A percentile compares a stretch with the other conserved stretches of the same genome.
phyloP scores from a whole-genome alignment of 2,888 invertebrate genomes.

The Ceriagrion tenellum region DNA sequence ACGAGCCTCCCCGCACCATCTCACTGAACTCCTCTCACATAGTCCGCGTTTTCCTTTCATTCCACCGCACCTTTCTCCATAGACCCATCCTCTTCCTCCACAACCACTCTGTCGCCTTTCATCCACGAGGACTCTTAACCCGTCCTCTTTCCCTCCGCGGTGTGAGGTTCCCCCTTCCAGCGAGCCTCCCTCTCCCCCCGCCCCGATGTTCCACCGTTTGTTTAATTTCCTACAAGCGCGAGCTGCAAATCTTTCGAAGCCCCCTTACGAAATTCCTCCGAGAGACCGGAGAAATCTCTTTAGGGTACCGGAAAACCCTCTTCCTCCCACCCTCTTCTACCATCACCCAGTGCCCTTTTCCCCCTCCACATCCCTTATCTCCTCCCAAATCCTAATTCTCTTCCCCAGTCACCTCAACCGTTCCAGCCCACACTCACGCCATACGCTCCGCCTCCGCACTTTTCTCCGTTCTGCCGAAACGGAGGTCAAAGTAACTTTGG shows the following conservation, averaged over 20 bases:
- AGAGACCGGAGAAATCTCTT: constrained; percentile 57
- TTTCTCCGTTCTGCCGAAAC: constrained; percentile 13
- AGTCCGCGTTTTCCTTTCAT: not conserved
- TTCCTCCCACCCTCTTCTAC: not conserved
- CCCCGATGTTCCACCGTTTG: constrained; percentile 3
- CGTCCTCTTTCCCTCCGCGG: not conserved
- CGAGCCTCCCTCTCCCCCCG: not conserved
- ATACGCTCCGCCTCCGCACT: not conserved
- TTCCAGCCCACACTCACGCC: not conserved
- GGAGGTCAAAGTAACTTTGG: constrained; percentile 59
- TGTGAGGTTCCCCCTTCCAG: not conserved
- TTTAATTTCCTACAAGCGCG: constrained; percentile 61
- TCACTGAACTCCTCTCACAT: not conserved
- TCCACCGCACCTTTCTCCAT: not conserved
- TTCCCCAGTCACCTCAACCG: not conserved
- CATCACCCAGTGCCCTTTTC: not conserved
- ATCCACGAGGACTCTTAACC: not conserved
- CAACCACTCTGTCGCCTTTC: not conserved
- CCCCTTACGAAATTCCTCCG: constrained; percentile 46
- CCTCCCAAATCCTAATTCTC: not conserved
- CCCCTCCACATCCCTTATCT: not conserved
- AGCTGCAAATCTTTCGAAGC: constrained; percentile 46
- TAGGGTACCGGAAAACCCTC: constrained; percentile 1
- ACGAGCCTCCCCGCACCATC: not conserved
- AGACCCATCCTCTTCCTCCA: not conserved